Conservation (phyloP, 2,888 invertebrate genomes). For the Geophilus truncorum region DNA sequence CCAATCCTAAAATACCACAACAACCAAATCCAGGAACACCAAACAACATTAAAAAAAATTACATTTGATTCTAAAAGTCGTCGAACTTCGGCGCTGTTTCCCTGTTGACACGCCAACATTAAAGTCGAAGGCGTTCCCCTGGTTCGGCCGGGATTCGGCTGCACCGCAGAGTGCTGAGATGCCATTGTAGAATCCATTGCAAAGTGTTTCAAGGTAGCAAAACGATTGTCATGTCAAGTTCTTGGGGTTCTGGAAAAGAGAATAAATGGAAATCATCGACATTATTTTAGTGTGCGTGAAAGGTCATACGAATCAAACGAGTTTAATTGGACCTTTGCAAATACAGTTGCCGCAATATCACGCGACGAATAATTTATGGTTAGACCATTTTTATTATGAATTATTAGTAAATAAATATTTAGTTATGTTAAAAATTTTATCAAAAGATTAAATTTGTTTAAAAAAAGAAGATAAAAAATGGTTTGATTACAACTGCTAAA, state of each 20-base stretch:
- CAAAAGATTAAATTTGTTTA: no score
- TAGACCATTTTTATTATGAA: no score
- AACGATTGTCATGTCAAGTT: not conserved
- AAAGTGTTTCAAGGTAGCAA: not conserved
- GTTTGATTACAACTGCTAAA: no score
- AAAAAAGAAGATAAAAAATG: no score
- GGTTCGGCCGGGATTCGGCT: not conserved
- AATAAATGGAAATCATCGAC: not conserved
- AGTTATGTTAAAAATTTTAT: no score
- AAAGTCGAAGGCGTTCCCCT: not conserved
- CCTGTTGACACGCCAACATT: not conserved
- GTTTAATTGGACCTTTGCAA: not conserved
- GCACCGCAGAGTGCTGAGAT: not conserved
- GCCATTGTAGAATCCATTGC: not conserved
- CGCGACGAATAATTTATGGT: no score
- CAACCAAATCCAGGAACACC: no score
- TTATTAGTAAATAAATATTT: not conserved
- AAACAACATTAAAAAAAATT: not conserved
- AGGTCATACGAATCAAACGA: not conserved
- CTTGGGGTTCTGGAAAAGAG: not conserved
- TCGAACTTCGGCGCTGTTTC: not conserved
- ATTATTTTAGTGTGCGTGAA: not conserved
- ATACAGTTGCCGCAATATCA: no score
- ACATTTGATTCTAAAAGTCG: not conserved
- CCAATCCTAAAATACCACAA: no score